phyloP scores from a whole-genome alignment of 2,888 invertebrate genomes.

The Byasa hedistus region DNA sequence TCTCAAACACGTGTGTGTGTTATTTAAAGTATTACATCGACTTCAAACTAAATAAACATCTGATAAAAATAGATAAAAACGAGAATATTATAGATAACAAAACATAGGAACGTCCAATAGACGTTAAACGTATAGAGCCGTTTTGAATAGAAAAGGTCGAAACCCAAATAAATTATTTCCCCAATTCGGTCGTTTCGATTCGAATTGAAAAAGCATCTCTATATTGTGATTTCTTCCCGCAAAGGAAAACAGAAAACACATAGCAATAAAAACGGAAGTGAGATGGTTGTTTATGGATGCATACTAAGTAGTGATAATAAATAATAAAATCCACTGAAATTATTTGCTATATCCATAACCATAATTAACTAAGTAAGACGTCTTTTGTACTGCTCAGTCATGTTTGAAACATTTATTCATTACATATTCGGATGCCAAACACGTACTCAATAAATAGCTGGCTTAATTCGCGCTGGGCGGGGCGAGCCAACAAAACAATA shows the following conservation, averaged over 20 bases:
- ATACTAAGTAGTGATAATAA: conserved; percentile 36
- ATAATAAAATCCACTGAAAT: conserved; percentile 6
- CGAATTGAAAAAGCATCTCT: conserved; percentile 75
- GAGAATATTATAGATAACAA: conserved; percentile 36
- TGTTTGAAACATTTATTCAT: conserved; percentile 59
- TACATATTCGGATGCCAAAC: conserved; percentile 68
- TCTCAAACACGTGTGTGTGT: too few species aligned
- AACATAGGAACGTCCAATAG: conserved; percentile 50
- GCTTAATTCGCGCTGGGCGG: conserved; percentile 74
- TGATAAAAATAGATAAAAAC: not conserved
- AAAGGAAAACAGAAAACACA: conserved; percentile 71
- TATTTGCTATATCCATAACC: conserved; percentile 26
- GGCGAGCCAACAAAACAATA: conserved; percentile 72
- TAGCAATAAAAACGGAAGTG: conserved; percentile 73
- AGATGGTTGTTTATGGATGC: conserved; percentile 67
- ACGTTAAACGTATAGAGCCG: conserved; percentile 57
- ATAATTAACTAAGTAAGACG: conserved; percentile 25
- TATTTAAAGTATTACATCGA: too few species aligned
- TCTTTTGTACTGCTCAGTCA: conserved; percentile 35
- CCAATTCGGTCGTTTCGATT: conserved; percentile 74
- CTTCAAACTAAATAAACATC: not conserved
- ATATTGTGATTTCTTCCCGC: conserved; percentile 73
- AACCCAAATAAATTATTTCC: conserved; percentile 72
- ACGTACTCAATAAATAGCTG: conserved; percentile 74
- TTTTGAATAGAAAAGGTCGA: conserved; percentile 66